Percentiles rank a stretch among this genome's conserved stretches.
These are phyloP conservation scores for Eubasilissa regina DNA, from an alignment of 1,140 invertebrate species.

Conservation along the genomic window DNA sequence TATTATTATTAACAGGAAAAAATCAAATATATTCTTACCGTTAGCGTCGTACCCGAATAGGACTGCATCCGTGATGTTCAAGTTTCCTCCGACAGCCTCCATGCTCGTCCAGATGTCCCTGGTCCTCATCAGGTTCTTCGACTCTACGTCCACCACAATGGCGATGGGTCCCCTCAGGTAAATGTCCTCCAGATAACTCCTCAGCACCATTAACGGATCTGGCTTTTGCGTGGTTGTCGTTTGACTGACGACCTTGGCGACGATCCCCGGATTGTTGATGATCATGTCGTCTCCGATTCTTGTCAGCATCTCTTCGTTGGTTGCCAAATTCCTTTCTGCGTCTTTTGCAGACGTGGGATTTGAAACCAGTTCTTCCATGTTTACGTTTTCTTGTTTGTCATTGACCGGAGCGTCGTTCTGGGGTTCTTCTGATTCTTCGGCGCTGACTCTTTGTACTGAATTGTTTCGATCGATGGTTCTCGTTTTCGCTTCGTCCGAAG, in stretches of 20 bases:
- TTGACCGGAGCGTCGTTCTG: not conserved
- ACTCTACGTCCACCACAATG: constrained; percentile 70
- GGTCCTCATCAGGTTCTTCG: constrained; percentile 68
- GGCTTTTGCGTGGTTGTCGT: constrained; percentile 45
- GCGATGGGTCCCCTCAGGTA: constrained; percentile 73
- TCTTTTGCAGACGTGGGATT: not conserved
- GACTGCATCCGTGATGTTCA: constrained; percentile 66
- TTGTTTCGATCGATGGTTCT: not conserved
- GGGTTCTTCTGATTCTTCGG: not conserved
- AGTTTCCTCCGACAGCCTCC: constrained; percentile 63
- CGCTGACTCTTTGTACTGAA: not conserved
- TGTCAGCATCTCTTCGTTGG: constrained; percentile 14
- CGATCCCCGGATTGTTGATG: not conserved
- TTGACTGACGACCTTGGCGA: not conserved
- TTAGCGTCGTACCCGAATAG: constrained; percentile 68
- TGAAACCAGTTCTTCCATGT: not conserved
- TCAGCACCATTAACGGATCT: constrained; percentile 61
- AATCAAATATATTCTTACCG: constrained; percentile 65
- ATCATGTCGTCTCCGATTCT: constrained; percentile 18
- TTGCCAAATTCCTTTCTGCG: not conserved
- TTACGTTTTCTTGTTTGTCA: not conserved
- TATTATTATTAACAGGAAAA: too few relatives aligned
- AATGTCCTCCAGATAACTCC: constrained; percentile 73
- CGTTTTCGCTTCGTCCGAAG: not conserved
- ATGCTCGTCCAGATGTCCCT: constrained; percentile 70